phyloP scores from a whole-genome alignment of 1,140 invertebrate genomes.

The Hyphantria cunea region DNA sequence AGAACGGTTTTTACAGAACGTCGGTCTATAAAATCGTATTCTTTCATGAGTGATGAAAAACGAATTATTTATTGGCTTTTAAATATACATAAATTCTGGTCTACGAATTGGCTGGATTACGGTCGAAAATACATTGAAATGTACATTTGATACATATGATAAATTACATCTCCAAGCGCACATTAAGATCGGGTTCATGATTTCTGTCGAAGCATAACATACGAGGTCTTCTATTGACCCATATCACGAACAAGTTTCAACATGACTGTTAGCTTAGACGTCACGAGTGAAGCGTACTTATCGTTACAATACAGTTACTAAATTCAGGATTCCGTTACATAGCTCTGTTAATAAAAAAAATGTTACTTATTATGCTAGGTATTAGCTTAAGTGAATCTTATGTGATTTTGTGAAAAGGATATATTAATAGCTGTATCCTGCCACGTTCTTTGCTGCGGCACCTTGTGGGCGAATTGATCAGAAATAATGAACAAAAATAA shows the following conservation, averaged over 20 bases:
- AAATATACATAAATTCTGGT: too few relatives aligned
- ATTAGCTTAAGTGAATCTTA: background rate
- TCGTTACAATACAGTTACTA: background rate
- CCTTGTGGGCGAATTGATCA: background rate
- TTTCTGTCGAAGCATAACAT: slow-evolving; percentile 16
- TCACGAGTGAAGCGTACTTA: slow-evolving; percentile 10
- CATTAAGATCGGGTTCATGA: background rate
- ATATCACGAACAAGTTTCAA: slow-evolving; percentile 33
- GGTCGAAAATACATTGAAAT: background rate
- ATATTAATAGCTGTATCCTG: too few relatives aligned
- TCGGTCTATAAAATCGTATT: background rate
- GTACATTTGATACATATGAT: slow-evolving; percentile 1
- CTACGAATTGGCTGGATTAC: background rate
- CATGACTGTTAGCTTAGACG: slow-evolving; percentile 28
- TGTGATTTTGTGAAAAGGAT: too few relatives aligned
- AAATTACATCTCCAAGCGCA: background rate
- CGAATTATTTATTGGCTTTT: too few relatives aligned
- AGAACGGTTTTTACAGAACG: background rate
- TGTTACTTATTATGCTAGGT: slow-evolving; percentile 7
- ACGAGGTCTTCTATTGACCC: slow-evolving; percentile 15
- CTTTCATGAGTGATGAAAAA: background rate
- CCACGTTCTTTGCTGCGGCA: too few relatives aligned
- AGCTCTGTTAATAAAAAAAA: slow-evolving; percentile 3
- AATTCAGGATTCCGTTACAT: background rate
- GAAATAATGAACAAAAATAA: too few relatives aligned